Conservation (phyloP, 2,888 invertebrate genomes). For the Rhagophthalmus giganteus region DNA sequence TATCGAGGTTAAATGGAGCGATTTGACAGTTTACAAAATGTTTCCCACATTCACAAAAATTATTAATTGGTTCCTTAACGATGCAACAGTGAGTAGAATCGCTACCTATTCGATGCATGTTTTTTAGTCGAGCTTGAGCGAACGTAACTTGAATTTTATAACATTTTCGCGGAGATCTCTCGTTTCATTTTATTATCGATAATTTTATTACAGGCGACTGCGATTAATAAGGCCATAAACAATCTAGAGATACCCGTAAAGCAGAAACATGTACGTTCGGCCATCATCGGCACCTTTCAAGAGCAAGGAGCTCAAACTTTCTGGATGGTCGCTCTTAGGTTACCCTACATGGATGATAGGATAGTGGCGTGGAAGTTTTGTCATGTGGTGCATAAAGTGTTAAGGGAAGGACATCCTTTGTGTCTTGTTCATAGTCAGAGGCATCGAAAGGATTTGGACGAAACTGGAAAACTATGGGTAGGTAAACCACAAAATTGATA, state of each 20-base stretch:
- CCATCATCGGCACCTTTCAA: conserved; percentile 93
- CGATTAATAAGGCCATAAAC: conserved; percentile 93
- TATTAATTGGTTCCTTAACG: no score
- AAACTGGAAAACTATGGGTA: conserved; percentile 92
- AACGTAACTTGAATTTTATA: no score
- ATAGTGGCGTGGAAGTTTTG: conserved; percentile 99
- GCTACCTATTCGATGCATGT: no score
- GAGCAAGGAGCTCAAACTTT: conserved; percentile 90
- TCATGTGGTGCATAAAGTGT: conserved; percentile 93
- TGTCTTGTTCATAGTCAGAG: conserved; percentile 84
- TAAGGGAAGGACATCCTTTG: conserved; percentile 91
- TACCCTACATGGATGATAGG: conserved; percentile 88
- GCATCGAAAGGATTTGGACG: conserved; percentile 77
- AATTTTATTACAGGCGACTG: conserved; percentile 68
- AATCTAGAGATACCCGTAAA: conserved; percentile 91
- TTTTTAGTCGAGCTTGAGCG: no score
- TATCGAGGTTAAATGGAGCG: no score
- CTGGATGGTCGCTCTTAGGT: conserved; percentile 71
- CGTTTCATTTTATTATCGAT: neutral
- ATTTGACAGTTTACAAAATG: no score
- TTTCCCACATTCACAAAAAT: no score
- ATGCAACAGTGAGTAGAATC: no score
- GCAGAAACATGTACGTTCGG: conserved; percentile 96
- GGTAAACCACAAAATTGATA: conserved; percentile 37
- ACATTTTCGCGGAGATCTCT: neutral